Conservation (phyloP, 2,113 vertebrate genomes). For the Perccottus glenii region DNA sequence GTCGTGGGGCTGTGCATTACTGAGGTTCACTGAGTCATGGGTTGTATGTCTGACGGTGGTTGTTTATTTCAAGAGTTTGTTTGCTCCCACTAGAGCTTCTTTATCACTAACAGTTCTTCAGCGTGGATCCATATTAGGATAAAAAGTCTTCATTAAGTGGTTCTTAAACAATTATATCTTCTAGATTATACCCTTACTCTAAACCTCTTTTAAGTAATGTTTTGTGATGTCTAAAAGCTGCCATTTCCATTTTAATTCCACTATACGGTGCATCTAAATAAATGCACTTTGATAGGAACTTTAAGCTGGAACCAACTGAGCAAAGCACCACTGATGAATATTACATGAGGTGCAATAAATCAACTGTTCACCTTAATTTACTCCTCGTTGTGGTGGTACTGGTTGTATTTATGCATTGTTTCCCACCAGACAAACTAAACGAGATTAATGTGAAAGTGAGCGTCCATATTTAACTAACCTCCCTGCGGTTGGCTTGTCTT, state of each 20-base stretch:
- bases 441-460: slow-evolving; percentile 18
- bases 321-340: slow-evolving; percentile 44
- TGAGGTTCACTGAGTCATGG: slow-evolving; percentile 18
- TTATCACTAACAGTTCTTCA: background rate
- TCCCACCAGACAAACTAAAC: background rate
- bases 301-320: slow-evolving; percentile 9
- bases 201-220: slow-evolving; percentile 16
- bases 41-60: slow-evolving; percentile 10
- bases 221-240: slow-evolving; percentile 16
- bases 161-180: background rate
- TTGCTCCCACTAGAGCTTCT: background rate
- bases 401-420: slow-evolving; percentile 5
- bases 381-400: slow-evolving; percentile 19
- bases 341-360: slow-evolving; percentile 46
- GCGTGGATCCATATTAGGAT: slow-evolving; percentile 9
- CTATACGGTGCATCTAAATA: slow-evolving; percentile 14
- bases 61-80: background rate
- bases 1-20: slow-evolving; percentile 51
- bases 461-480: background rate
- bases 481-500: background rate
- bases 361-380: slow-evolving; percentile 22
- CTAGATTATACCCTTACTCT: background rate
- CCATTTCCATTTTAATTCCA: slow-evolving; percentile 35
- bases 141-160: slow-evolving; percentile 19
- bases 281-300: slow-evolving; percentile 27